A percentile compares a stretch with the other conserved stretches of the same genome.
These are phyloP conservation scores for Euclidia mi DNA, from an alignment of 2,888 invertebrate species.

Conservation along the genomic window DNA sequence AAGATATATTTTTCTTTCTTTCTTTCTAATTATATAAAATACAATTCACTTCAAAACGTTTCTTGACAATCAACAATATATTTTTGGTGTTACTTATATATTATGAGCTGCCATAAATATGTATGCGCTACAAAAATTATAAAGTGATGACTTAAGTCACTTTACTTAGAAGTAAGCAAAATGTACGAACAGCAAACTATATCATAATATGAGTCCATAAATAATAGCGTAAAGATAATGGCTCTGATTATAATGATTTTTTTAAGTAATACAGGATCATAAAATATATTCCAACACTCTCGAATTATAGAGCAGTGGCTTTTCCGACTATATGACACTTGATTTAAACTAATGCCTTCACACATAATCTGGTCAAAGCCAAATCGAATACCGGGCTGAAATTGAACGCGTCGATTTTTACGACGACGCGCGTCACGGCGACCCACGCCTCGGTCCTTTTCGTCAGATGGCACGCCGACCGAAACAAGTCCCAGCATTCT, in stretches of 20 bases:
- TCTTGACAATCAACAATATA: too few relatives aligned
- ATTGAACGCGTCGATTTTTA: constrained; percentile 51
- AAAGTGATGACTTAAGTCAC: too few relatives aligned
- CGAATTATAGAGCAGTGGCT: background rate
- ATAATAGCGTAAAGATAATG: background rate
- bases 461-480: constrained; percentile 46
- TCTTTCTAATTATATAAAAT: too few relatives aligned
- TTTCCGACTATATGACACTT: background rate
- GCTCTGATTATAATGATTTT: background rate
- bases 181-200: too few relatives aligned
- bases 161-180: too few relatives aligned
- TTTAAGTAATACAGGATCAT: background rate
- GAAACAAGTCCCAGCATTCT: constrained; percentile 37
- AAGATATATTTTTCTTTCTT: too few relatives aligned
- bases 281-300: background rate
- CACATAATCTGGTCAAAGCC: background rate
- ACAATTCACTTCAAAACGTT: too few relatives aligned
- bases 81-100: too few relatives aligned
- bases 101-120: too few relatives aligned
- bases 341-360: background rate
- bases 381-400: constrained; percentile 13
- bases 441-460: constrained; percentile 46
- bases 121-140: too few relatives aligned
- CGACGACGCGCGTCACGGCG: too few relatives aligned
- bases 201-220: too few relatives aligned